Percentiles rank a stretch among this genome's conserved stretches.
Conservation (phyloP, 2,888 invertebrate species). For the Anticlea derivata region DNA sequence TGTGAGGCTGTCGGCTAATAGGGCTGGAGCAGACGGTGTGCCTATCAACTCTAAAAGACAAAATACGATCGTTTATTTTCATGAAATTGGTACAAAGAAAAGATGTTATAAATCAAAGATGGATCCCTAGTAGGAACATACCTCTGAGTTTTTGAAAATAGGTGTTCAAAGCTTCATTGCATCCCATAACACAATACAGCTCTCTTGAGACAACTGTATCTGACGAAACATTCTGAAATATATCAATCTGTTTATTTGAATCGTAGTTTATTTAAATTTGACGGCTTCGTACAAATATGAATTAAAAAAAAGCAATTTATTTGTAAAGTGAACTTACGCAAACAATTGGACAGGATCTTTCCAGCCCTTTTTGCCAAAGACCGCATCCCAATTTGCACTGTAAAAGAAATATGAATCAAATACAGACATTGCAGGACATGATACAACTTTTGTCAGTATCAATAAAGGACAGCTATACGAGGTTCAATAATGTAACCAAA, state of each 20-base stretch:
- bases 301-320: no score
- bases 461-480: no score
- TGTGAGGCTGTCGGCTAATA: constrained; percentile 90
- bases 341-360: constrained; percentile 89
- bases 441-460: no score
- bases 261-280: no score
- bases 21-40: constrained; percentile 88
- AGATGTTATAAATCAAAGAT: no score
- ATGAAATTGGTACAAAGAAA: not conserved
- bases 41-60: constrained; percentile 84
- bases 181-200: constrained; percentile 91
- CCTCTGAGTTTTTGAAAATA: constrained; percentile 89
- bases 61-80: not conserved
- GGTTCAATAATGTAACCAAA: constrained; percentile 24
- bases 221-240: constrained; percentile 87
- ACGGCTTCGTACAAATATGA: no score
- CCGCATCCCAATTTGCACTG: constrained; percentile 93
- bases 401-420: constrained; percentile 56
- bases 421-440: not conserved
- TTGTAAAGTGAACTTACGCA: no score
- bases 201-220: constrained; percentile 87
- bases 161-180: constrained; percentile 90
- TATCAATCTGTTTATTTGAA: not conserved
- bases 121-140: constrained; percentile 61
- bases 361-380: constrained; percentile 90